These are phyloP conservation scores for Himalopsyche kuldschensis DNA, from an alignment of 2,888 invertebrate species.

Conservation along the genomic window DNA sequence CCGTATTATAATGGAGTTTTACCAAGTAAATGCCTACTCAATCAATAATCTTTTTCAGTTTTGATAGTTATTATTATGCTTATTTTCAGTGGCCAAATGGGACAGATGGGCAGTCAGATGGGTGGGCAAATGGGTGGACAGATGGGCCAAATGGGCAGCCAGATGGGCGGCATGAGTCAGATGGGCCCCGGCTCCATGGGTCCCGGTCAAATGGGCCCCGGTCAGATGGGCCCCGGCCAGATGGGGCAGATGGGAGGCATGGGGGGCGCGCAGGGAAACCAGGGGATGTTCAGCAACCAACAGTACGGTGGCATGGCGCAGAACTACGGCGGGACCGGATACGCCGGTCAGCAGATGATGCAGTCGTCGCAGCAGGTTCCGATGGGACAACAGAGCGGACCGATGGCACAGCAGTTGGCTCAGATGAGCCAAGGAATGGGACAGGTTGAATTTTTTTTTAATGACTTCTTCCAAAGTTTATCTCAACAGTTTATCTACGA, in stretches of 20 bases:
- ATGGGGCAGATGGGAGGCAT: conserved; percentile 53
- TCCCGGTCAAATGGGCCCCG: conserved; percentile 25
- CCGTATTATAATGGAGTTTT: too few relatives aligned
- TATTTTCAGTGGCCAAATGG: conserved; percentile 49
- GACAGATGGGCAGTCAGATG: conserved; percentile 55
- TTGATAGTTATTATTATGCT: too few relatives aligned
- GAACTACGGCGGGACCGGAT: conserved; percentile 45
- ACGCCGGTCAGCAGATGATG: conserved; percentile 58
- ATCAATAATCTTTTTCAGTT: too few relatives aligned
- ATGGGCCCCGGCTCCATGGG: conserved; percentile 28
- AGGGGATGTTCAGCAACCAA: conserved; percentile 64
- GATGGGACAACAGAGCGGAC: conserved; percentile 47
- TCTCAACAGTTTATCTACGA: too few relatives aligned
- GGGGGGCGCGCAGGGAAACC: conserved; percentile 52
- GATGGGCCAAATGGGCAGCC: conserved; percentile 48
- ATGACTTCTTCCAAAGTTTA: too few relatives aligned
- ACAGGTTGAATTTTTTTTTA: conserved; percentile 44
- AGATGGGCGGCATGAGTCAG: conserved; percentile 40
- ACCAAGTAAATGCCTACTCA: too few relatives aligned
- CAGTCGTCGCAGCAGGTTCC: conserved; percentile 44
- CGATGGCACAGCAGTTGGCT: conserved; percentile 52
- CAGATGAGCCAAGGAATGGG: conserved; percentile 56
- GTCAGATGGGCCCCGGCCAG: conserved; percentile 32
- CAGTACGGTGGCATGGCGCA: conserved; percentile 51
- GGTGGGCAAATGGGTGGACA: conserved; percentile 47